Conservation (phyloP, 2,888 invertebrate genomes). For the Amphipoea lucens region DNA sequence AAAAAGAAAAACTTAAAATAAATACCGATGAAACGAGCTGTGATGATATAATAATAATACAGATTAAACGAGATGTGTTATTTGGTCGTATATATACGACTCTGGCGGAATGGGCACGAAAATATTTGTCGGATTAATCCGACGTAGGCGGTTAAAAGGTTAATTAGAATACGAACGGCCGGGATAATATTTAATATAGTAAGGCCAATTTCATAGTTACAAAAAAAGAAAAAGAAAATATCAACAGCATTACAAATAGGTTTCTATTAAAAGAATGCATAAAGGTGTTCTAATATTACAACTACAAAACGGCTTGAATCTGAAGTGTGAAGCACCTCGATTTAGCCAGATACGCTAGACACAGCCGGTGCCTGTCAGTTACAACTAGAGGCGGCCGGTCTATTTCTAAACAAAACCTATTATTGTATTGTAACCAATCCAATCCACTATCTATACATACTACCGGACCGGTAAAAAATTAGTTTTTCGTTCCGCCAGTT, state of each 20-base stretch:
- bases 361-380: constrained; percentile 24
- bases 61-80: too few relatives aligned
- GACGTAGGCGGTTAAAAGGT: too few relatives aligned
- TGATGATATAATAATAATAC: too few relatives aligned
- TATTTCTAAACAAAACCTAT: constrained; percentile 13
- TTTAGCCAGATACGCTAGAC: constrained; percentile 17
- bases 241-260: neutral
- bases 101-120: too few relatives aligned
- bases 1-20: too few relatives aligned
- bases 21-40: too few relatives aligned
- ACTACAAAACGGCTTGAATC: neutral
- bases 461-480: too few relatives aligned
- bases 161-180: neutral
- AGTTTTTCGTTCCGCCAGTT: too few relatives aligned
- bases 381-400: neutral
- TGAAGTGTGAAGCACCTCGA: constrained; percentile 28
- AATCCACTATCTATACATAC: too few relatives aligned
- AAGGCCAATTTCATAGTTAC: neutral
- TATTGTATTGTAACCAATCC: too few relatives aligned
- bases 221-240: neutral
- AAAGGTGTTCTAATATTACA: constrained; percentile 24
- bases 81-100: too few relatives aligned
- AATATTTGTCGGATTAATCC: too few relatives aligned
- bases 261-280: neutral
- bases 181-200: neutral